Conservation (phyloP, 1,140 invertebrate species). For the Drosophila nebulosa region DNA sequence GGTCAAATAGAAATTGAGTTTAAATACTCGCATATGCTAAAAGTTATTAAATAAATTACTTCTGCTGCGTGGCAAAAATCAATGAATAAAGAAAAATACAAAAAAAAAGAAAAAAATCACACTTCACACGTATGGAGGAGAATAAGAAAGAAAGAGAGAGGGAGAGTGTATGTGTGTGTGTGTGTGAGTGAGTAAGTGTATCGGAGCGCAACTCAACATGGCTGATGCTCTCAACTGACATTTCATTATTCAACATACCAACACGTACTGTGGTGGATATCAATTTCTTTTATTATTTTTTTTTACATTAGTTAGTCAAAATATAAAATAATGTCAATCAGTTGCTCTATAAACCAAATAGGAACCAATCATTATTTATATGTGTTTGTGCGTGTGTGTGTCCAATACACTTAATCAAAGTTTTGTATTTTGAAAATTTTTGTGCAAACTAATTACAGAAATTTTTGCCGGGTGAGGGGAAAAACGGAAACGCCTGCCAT, state of each 20-base stretch:
- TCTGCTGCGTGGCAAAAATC: slow-evolving; percentile 54
- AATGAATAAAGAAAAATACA: slow-evolving; percentile 43
- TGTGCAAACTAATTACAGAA: not conserved
- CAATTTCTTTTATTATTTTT: slow-evolving; percentile 27
- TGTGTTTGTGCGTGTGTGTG: not conserved
- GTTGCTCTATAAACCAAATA: not conserved
- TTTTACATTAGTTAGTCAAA: slow-evolving; percentile 7
- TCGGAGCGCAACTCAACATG: slow-evolving; percentile 73
- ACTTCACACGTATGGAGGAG: slow-evolving; percentile 25
- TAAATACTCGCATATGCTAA: slow-evolving; percentile 6
- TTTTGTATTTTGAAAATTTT: not conserved
- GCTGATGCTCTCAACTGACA: slow-evolving; percentile 43
- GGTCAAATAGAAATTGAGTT: slow-evolving; percentile 11
- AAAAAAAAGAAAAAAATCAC: slow-evolving; percentile 37
- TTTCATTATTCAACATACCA: slow-evolving; percentile 9
- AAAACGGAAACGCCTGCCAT: slow-evolving; percentile 1
- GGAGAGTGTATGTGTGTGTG: slow-evolving; percentile 32
- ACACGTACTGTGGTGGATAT: slow-evolving; percentile 51
- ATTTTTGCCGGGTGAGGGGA: not conserved
- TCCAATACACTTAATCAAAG: not conserved
- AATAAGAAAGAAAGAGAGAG: slow-evolving; percentile 12
- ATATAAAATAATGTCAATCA: not conserved
- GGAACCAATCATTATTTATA: not conserved
- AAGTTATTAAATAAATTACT: not conserved
- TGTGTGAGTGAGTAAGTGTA: slow-evolving; percentile 54